Evolutionary conservation across 1,140 invertebrate species (phyloP).

Genomic region (Diabrotica virgifera): DNA sequence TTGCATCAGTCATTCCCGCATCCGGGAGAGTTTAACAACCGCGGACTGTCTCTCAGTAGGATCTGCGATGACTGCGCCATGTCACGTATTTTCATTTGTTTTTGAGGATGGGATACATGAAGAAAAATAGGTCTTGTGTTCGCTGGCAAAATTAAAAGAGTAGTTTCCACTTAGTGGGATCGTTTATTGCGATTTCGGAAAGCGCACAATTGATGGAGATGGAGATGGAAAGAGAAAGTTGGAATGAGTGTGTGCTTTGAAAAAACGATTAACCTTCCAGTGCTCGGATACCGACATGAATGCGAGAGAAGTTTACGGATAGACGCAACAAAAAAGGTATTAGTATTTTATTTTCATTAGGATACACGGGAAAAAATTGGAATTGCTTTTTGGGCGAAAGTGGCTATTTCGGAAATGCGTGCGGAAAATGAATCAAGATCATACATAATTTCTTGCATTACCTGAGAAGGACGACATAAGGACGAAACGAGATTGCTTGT

Average conservation of each 20-base stretch:
- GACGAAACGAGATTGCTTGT: too few relatives aligned
- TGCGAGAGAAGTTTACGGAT: not conserved
- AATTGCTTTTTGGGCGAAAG: too few relatives aligned
- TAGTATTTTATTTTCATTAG: too few relatives aligned
- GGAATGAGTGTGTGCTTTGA: not conserved
- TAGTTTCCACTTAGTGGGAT: conserved; percentile 2
- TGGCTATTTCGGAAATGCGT: too few relatives aligned
- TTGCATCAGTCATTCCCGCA: not conserved
- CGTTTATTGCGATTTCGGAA: conserved; percentile 2
- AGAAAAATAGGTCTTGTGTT: not conserved
- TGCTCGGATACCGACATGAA: not conserved
- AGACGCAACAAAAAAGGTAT: too few relatives aligned
- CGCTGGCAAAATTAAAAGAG: conserved; percentile 2
- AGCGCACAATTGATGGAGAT: conserved; percentile 1
- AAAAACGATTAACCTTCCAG: not conserved
- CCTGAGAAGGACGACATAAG: too few relatives aligned
- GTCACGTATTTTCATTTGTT: conserved; percentile 2
- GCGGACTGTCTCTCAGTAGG: not conserved
- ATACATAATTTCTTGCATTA: too few relatives aligned
- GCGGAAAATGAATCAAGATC: too few relatives aligned
- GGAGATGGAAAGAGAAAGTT: conserved; percentile 2
- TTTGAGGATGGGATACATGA: conserved; percentile 2
- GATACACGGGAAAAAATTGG: too few relatives aligned
- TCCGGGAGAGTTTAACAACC: not conserved
- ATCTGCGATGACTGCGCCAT: not conserved